Evolutionary conservation across 2,888 invertebrate genomes (phyloP).

Genomic region (Cryptophagus acutangulus): DNA sequence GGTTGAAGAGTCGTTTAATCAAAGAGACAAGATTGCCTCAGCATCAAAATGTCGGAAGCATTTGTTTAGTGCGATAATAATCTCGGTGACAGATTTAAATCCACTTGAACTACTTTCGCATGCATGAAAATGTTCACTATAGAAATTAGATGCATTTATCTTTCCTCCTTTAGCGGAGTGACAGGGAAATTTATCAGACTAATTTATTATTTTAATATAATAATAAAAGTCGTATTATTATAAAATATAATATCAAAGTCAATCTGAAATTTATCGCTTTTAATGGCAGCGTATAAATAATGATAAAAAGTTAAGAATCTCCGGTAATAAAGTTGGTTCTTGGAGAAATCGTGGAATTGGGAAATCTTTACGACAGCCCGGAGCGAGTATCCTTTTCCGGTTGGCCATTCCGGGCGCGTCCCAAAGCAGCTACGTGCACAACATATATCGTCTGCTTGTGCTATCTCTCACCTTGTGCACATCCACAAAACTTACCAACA

Average conservation of each 20-base stretch:
- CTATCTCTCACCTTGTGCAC: too few species aligned
- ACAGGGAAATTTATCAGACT: too few species aligned
- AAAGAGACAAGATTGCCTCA: slow-evolving; percentile 31
- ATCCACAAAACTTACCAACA: too few species aligned
- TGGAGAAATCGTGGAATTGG: slow-evolving; percentile 29
- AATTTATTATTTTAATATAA: too few species aligned
- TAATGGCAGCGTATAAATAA: too few species aligned
- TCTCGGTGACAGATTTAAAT: slow-evolving; percentile 35
- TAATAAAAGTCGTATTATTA: too few species aligned
- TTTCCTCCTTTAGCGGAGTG: slow-evolving; percentile 22
- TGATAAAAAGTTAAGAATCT: too few species aligned
- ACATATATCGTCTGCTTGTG: too few species aligned
- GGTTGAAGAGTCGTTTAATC: slow-evolving; percentile 39
- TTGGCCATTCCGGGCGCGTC: slow-evolving; percentile 33
- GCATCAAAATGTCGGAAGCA: slow-evolving; percentile 37
- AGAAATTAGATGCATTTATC: slow-evolving; percentile 31
- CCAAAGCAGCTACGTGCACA: too few species aligned
- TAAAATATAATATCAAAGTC: too few species aligned
- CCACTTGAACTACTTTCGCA: slow-evolving; percentile 30
- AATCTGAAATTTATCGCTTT: too few species aligned
- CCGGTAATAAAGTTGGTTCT: slow-evolving; percentile 27
- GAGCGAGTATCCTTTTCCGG: slow-evolving; percentile 30
- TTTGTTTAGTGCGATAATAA: slow-evolving; percentile 39
- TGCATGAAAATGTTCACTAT: slow-evolving; percentile 28
- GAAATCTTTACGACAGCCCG: slow-evolving; percentile 32